Conservation (phyloP, 2,113 vertebrate species). For the Cephalopholis sonnerati region DNA sequence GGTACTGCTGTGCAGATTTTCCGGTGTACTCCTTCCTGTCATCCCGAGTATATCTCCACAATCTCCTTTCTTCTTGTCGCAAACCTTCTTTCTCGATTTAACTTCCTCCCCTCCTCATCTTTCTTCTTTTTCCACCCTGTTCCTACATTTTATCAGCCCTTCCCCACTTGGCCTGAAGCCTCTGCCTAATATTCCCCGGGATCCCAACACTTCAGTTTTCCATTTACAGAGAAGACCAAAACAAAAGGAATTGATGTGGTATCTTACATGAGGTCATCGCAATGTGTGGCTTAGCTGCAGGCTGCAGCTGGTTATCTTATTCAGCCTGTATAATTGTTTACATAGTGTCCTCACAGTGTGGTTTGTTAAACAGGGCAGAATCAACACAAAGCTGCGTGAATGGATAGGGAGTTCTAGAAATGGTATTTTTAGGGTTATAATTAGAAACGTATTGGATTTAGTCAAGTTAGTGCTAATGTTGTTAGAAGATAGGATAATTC, state of each 20-base stretch:
- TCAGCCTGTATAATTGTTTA: conserved; percentile 8
- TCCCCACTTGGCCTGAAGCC: conserved; percentile 29
- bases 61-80: conserved; percentile 6
- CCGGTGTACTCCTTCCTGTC: conserved; percentile 9
- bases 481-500: no score
- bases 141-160: conserved; percentile 38
- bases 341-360: neutral
- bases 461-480: neutral
- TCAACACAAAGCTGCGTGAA: neutral
- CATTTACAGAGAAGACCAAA: conserved; percentile 43
- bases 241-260: conserved; percentile 46
- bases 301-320: conserved; percentile 29
- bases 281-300: conserved; percentile 35
- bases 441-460: neutral
- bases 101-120: conserved; percentile 14
- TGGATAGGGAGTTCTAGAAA: neutral
- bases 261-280: conserved; percentile 57
- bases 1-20: conserved; percentile 32
- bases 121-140: conserved; percentile 2
- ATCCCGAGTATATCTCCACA: conserved; percentile 9
- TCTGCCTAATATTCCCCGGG: conserved; percentile 22
- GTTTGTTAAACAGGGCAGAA: neutral
- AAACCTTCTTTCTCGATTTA: neutral
- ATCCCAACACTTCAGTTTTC: conserved; percentile 45
- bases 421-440: neutral